Evolutionary conservation across 2,797 vertebrate genomes (phyloP).

Genomic region (Anguilla pacifica): DNA sequence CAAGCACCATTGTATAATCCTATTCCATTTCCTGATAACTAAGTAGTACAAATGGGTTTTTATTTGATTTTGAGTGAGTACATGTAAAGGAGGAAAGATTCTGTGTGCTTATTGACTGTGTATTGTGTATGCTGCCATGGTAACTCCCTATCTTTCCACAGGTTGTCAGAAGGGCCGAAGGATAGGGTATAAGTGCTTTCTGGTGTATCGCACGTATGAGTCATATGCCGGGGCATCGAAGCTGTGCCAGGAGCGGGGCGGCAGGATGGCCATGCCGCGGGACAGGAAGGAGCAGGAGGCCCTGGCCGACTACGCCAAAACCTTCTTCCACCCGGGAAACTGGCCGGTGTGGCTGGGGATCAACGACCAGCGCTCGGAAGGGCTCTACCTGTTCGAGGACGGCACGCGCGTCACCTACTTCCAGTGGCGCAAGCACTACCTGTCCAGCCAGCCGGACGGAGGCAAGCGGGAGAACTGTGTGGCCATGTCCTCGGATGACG

Average conservation of each 20-base stretch:
- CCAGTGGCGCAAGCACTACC: conserved; percentile 86
- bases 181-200: conserved; percentile 83
- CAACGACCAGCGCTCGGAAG: conserved; percentile 83
- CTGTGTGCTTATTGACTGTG: background rate
- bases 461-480: conserved; percentile 87
- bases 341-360: conserved; percentile 90
- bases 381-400: conserved; percentile 85
- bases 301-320: conserved; percentile 76
- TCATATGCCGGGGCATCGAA: conserved; percentile 75
- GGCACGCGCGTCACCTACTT: conserved; percentile 82
- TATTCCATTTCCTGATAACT: background rate
- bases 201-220: conserved; percentile 78
- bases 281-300: conserved; percentile 81
- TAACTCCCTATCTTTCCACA: conserved; percentile 41
- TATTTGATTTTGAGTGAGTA: no score
- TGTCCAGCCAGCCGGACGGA: conserved; percentile 88
- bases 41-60: background rate
- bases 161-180: conserved; percentile 83
- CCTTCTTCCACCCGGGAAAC: conserved; percentile 81
- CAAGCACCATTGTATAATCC: background rate
- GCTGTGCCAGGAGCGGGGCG: conserved; percentile 79
- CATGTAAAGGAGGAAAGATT: background rate
- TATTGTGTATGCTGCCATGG: background rate
- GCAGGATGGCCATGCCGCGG: conserved; percentile 83
- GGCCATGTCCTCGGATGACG: conserved; percentile 85